Conservation (phyloP, 2,888 invertebrate genomes). For the Penaeus monodon region DNA sequence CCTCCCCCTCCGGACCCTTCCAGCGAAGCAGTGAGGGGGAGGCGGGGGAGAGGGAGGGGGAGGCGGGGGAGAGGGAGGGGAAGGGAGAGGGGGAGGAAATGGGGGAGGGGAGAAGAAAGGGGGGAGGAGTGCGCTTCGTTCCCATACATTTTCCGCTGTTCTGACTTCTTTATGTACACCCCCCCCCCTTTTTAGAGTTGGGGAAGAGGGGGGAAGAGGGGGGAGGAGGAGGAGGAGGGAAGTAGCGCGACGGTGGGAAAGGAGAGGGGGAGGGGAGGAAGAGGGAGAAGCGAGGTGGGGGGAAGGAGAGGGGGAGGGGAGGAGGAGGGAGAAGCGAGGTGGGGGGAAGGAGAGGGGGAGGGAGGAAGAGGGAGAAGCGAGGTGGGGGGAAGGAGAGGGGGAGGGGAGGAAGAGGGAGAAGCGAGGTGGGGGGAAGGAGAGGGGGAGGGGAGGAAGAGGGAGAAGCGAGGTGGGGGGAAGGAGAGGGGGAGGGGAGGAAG, state of each 20-base stretch:
- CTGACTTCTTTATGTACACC: no score
- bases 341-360: background rate
- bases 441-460: background rate
- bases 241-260: background rate
- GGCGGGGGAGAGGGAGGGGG: background rate
- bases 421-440: rapidly evolving
- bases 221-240: background rate
- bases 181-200: background rate
- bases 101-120: background rate
- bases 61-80: background rate
- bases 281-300: background rate
- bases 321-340: background rate
- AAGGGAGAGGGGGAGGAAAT: background rate
- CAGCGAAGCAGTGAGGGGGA: background rate
- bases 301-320: background rate
- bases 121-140: no score
- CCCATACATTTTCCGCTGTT: no score
- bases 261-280: background rate
- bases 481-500: background rate
- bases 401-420: background rate
- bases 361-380: background rate
- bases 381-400: no score
- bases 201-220: background rate
- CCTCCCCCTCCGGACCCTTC: no score
- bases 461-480: background rate